Base-by-base conservation (phyloP, 2,888 invertebrate species). In the Yponomeuta plumbellus region DNA sequence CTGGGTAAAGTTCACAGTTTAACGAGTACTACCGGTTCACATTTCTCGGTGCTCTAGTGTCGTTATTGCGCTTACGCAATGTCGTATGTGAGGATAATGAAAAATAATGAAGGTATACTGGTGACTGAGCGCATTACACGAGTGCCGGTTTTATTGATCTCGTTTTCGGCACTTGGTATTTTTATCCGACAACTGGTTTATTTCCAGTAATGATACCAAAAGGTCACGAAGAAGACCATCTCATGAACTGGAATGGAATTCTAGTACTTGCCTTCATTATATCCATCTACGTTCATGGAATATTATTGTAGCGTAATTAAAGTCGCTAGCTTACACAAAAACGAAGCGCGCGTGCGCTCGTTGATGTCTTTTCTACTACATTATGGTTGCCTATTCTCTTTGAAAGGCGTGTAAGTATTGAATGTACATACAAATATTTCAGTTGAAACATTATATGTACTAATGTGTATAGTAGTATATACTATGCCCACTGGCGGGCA, bases 41-140 rank as follows among this genome's bases (percentile, higher is more conserved):
- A 59, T 59, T 59, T 59, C 59, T 59, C 44, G 59, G 59, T 22
- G 59, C 59, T 59, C 59, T 59, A 21, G 22, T 52, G 44, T 59
- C 59, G 59, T 23, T 21, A 23, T 59, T 10, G 59, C 21, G 23
- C 22, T 59, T 59, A 59, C 59, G 59, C 59, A 59, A 59, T 23
- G 21, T 59, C n/a, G n/a, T 11, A 52, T 52, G 44, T 17, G 44
- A 5, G 59, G 13, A 21, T 59, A 59, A 59, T 59, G 59, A 59
- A 23, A 22, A 22, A 13, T 23, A 23, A 59, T 23, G 59, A 59
- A 59, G 59, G 59, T 23, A 21, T 21, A 59, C 59, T 59, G 22
- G 20, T 59, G 59, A 59, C 11, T 23, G 20, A 58, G 11, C 11
- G 58, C 58, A 58, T 58, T 58, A 52, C 17, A 52, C 17, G 44